These are phyloP conservation scores for Oreochromis mossambicus DNA, from an alignment of 2,797 vertebrate species.

Conservation along the genomic window DNA sequence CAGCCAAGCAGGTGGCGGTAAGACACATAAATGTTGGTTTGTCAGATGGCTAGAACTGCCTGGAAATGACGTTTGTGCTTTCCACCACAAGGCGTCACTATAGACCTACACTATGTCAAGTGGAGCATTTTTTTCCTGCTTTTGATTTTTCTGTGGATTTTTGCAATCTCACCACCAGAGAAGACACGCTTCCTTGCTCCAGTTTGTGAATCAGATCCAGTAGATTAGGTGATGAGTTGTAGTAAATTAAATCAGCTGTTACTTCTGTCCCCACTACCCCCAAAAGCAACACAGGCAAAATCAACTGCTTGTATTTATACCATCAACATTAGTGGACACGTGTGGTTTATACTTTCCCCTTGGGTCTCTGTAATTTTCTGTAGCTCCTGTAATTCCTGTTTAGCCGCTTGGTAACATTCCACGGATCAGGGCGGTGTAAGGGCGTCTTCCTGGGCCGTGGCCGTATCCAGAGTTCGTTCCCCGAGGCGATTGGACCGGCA, in stretches of 20 bases:
- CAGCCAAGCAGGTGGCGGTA: neutral
- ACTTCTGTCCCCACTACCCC: neutral
- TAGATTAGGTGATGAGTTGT: neutral
- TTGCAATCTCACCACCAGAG: rapidly evolving
- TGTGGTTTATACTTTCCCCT: neutral
- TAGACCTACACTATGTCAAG: neutral
- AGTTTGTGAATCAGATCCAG: neutral
- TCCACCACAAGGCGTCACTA: constrained; percentile 40
- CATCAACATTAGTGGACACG: neutral
- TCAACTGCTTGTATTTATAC: neutral
- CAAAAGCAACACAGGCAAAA: neutral
- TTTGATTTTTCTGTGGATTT: neutral
- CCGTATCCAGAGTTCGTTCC: constrained; percentile 13
- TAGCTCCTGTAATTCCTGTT: neutral
- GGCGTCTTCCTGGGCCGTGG: constrained; percentile 50
- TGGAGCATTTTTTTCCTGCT: too few species aligned
- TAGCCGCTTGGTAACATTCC: constrained; percentile 38
- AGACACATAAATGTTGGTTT: neutral
- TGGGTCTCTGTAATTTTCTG: neutral
- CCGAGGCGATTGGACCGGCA: constrained; percentile 52
- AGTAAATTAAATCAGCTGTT: neutral
- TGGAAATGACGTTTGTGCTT: neutral
- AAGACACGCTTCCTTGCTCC: neutral
- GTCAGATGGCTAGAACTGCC: neutral
- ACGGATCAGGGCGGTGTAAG: neutral